Evolutionary conservation across 2,888 invertebrate genomes (phyloP).

Genomic region (Synergus japonicus): DNA sequence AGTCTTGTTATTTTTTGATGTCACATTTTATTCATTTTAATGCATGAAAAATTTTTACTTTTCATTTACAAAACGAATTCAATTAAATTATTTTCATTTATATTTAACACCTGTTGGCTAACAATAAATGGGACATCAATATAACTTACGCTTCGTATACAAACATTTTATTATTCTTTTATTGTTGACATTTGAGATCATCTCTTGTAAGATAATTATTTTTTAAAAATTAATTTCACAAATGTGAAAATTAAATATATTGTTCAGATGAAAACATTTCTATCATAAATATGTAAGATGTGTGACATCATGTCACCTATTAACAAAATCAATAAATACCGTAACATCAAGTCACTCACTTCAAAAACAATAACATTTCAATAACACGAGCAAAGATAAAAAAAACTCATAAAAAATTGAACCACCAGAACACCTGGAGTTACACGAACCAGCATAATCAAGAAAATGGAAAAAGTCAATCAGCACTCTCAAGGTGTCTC

Average conservation of each 20-base stretch:
- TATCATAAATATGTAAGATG: neutral
- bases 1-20: neutral
- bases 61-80: neutral
- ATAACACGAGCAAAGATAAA: too few relatives aligned
- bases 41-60: neutral
- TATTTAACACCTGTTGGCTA: neutral
- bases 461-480: too few relatives aligned
- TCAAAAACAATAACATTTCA: too few relatives aligned
- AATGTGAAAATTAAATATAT: neutral
- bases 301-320: too few relatives aligned
- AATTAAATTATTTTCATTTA: neutral
- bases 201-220: neutral
- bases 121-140: neutral
- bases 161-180: neutral
- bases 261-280: neutral
- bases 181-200: neutral
- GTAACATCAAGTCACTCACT: too few relatives aligned
- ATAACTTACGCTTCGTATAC: neutral
- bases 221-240: neutral
- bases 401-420: too few relatives aligned
- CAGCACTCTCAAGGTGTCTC: too few relatives aligned
- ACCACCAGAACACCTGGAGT: too few relatives aligned
- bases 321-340: too few relatives aligned
- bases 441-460: too few relatives aligned
- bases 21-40: neutral